These are phyloP conservation scores for Chloroclystis v-ata DNA, from an alignment of 2,888 invertebrate genomes.

Conservation along the genomic window DNA sequence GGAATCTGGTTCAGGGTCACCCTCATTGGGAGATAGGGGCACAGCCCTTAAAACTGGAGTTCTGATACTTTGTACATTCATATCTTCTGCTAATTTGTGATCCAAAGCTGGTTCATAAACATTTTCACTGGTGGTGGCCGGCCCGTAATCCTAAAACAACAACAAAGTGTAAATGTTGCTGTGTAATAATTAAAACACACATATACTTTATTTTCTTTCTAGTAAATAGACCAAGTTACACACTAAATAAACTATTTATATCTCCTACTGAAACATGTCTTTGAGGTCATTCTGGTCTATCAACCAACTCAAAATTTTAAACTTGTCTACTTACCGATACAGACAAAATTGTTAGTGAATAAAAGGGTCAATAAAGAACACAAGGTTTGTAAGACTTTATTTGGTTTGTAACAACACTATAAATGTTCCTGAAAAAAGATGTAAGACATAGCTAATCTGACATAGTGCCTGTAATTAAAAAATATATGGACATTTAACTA, in stretches of 20 bases:
- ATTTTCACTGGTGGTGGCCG: constrained; percentile 76
- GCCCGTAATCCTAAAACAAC: constrained; percentile 75
- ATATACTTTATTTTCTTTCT: too few relatives aligned
- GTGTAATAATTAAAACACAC: too few relatives aligned
- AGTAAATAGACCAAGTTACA: too few relatives aligned
- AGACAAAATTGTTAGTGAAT: background rate
- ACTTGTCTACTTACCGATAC: too few relatives aligned
- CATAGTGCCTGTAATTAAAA: background rate
- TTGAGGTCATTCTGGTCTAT: too few relatives aligned
- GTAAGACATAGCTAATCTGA: background rate
- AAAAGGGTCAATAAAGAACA: constrained; percentile 27
- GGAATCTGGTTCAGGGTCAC: constrained; percentile 70
- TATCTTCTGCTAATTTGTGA: constrained; percentile 68
- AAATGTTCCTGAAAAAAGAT: background rate
- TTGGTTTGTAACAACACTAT: constrained; percentile 5
- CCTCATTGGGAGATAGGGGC: constrained; percentile 56
- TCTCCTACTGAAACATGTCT: too few relatives aligned
- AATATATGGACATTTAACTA: too few relatives aligned
- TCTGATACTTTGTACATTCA: constrained; percentile 69
- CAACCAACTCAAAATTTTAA: too few relatives aligned
- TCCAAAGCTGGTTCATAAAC: constrained; percentile 68
- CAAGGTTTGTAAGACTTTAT: constrained; percentile 25
- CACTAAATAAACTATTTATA: too few relatives aligned
- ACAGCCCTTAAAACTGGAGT: constrained; percentile 68
- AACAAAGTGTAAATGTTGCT: constrained; percentile 11